Evolutionary conservation across 2,888 invertebrate species (phyloP).

Genomic region (Drosophila atripex): DNA sequence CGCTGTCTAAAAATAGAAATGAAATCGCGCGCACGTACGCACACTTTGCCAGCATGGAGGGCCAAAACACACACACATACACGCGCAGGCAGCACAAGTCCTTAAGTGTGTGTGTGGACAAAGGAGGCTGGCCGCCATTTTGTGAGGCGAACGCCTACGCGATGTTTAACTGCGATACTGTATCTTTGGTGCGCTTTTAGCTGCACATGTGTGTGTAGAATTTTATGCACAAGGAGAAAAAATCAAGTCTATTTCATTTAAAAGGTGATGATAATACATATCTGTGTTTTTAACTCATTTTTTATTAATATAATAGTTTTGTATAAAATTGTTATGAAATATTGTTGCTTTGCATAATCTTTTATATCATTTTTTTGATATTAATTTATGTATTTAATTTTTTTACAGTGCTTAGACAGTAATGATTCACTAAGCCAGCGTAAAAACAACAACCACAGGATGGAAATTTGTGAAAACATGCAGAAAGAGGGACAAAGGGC

Average conservation of each 20-base stretch:
- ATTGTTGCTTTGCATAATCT: background rate
- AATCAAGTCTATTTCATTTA: too few species aligned
- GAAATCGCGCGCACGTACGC: slow-evolving; percentile 70
- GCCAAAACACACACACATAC: slow-evolving; percentile 28
- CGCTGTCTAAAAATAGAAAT: slow-evolving; percentile 73
- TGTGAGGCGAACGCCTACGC: slow-evolving; percentile 73
- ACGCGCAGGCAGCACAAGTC: too few species aligned
- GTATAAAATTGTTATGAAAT: too few species aligned
- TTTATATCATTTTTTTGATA: background rate
- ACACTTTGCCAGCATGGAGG: slow-evolving; percentile 24
- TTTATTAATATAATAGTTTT: too few species aligned
- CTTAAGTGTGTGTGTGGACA: slow-evolving; percentile 47
- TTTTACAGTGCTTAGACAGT: slow-evolving; percentile 49
- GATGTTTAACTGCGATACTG: slow-evolving; percentile 42
- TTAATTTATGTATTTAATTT: too few species aligned
- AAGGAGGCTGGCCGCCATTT: slow-evolving; percentile 75
- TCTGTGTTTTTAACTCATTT: too few species aligned
- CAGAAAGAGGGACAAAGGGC: slow-evolving; percentile 16
- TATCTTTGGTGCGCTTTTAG: slow-evolving; percentile 13
- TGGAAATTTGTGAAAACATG: slow-evolving; percentile 58
- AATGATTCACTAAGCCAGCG: slow-evolving; percentile 70
- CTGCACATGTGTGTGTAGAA: slow-evolving; percentile 21
- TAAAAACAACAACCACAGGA: slow-evolving; percentile 47
- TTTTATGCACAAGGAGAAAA: slow-evolving; percentile 11
- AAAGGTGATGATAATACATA: too few species aligned